phyloP scores from a whole-genome alignment of 2,888 invertebrate species.

The Ceramica pisi region DNA sequence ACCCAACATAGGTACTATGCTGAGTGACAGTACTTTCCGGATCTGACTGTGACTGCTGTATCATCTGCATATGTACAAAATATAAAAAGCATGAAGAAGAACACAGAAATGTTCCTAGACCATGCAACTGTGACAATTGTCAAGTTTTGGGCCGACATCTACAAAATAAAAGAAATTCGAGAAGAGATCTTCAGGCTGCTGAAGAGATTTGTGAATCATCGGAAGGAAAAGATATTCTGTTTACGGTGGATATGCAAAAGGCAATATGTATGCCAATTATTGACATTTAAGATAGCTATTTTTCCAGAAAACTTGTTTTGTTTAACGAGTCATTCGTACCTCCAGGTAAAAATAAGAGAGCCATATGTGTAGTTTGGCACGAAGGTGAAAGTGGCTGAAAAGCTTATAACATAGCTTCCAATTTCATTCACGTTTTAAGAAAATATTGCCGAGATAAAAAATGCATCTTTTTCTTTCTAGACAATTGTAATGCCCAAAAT shows the following conservation, averaged over 20 bases:
- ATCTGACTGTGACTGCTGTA: no score
- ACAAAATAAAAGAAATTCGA: not conserved
- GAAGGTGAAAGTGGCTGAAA: constrained; percentile 1
- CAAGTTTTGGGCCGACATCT: not conserved
- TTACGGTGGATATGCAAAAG: not conserved
- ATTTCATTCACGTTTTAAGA: not conserved
- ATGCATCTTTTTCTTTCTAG: not conserved
- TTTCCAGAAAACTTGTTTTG: not conserved
- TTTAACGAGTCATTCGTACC: not conserved
- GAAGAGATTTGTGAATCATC: no score
- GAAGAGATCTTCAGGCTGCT: constrained; percentile 6
- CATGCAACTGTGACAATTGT: no score
- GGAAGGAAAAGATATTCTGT: no score
- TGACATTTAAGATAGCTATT: not conserved
- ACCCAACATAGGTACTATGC: no score
- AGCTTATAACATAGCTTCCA: not conserved
- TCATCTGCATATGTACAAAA: no score
- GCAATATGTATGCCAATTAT: not conserved
- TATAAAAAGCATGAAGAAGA: no score
- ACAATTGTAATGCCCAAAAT: not conserved
- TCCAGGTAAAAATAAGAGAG: not conserved
- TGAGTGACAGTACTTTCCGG: no score
- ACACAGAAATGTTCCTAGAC: no score
- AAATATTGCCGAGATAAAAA: constrained; percentile 3
- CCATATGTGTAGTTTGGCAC: not conserved